Conservation (phyloP, 2,113 vertebrate genomes). For the Eonycteris spelaea region DNA sequence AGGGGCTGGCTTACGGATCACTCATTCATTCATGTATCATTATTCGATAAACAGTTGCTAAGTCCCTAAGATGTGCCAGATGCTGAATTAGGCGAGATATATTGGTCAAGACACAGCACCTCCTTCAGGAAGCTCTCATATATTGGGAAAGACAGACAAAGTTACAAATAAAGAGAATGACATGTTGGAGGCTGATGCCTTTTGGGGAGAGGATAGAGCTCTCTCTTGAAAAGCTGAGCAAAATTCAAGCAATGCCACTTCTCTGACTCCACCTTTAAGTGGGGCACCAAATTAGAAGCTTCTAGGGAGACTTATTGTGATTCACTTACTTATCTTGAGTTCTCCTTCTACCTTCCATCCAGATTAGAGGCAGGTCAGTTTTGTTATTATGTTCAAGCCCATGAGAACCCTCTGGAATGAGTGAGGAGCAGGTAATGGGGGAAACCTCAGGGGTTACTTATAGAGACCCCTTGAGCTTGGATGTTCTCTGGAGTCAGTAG, state of each 20-base stretch:
- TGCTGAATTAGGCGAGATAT: neutral
- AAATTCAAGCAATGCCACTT: neutral
- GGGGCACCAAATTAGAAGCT: neutral
- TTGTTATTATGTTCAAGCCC: neutral
- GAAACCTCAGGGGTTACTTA: neutral
- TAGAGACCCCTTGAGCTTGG: neutral
- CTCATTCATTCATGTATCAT: neutral
- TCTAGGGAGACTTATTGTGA: no score
- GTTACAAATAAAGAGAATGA: neutral
- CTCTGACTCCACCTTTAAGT: neutral
- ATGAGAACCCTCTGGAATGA: neutral
- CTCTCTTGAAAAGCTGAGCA: neutral
- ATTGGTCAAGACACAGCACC: neutral
- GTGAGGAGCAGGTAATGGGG: neutral
- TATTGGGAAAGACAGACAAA: neutral
- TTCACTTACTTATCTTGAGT: neutral
- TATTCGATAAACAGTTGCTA: neutral
- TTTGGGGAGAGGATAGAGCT: neutral
- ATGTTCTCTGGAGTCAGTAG: neutral
- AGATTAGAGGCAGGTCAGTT: neutral
- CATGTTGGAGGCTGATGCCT: neutral
- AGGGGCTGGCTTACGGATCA: neutral
- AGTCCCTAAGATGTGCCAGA: neutral
- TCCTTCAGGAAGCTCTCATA: neutral
- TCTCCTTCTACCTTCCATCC: neutral